phyloP scores from a whole-genome alignment of 2,797 vertebrate species.

The Sandelia bainsii region DNA sequence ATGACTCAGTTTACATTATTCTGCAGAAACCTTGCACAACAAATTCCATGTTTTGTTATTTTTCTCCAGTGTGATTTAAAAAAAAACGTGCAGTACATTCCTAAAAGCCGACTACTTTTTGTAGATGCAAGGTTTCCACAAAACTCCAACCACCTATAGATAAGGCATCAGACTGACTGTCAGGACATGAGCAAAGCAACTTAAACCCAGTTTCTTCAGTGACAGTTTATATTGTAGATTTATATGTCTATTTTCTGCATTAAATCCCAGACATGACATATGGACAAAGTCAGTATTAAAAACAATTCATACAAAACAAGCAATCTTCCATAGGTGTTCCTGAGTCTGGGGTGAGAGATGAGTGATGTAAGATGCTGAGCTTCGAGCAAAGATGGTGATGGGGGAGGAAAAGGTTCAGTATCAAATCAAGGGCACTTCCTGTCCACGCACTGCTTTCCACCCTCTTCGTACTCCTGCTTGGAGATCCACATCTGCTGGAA shows the following conservation, averaged over 20 bases:
- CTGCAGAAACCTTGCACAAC: slow-evolving; percentile 23
- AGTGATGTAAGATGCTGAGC: slow-evolving; percentile 49
- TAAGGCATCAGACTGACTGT: slow-evolving; percentile 49
- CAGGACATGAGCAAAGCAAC: slow-evolving; percentile 33
- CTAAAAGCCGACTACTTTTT: slow-evolving; percentile 10
- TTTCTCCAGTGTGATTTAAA: slow-evolving; percentile 10
- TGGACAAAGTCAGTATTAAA: slow-evolving; percentile 38
- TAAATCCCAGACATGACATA: slow-evolving; percentile 48
- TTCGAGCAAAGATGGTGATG: slow-evolving; percentile 39
- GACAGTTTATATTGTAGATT: slow-evolving; percentile 35
- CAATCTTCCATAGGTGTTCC: slow-evolving; percentile 84
- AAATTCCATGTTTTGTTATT: background rate
- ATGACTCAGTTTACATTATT: slow-evolving; percentile 11
- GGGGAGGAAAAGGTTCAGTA: slow-evolving; percentile 17
- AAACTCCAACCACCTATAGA: slow-evolving; percentile 34
- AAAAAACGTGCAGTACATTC: background rate
- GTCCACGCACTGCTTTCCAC: slow-evolving; percentile 98
- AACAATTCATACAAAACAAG: slow-evolving; percentile 65
- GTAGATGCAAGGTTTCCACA: slow-evolving; percentile 40
- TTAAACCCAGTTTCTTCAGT: slow-evolving; percentile 32
- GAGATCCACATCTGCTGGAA: slow-evolving; percentile 99
- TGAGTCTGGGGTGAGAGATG: slow-evolving; percentile 86
- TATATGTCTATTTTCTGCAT: slow-evolving; percentile 46
- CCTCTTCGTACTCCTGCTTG: slow-evolving; percentile 98
- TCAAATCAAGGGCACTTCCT: slow-evolving; percentile 94